These are phyloP conservation scores for Leiothrix lutea DNA, from an alignment of 2,113 vertebrate genomes.

Conservation along the genomic window DNA sequence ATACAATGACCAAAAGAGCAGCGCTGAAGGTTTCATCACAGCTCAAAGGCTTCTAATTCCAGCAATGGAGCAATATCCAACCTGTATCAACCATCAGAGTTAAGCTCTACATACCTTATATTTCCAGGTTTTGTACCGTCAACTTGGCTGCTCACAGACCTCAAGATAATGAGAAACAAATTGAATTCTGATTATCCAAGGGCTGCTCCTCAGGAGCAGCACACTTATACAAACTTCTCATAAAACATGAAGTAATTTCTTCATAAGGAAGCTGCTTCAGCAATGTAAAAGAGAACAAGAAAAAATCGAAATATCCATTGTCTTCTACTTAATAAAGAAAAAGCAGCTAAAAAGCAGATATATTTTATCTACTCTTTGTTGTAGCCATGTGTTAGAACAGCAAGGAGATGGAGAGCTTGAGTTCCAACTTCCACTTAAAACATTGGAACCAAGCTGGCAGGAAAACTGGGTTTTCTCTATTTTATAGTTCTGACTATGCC, in stretches of 20 bases:
- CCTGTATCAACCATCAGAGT: fast-evolving
- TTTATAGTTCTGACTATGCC: neutral
- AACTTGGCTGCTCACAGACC: too few species aligned
- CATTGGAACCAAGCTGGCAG: neutral
- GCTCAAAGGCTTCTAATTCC: neutral
- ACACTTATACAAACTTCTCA: neutral
- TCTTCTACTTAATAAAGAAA: neutral
- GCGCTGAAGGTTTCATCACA: neutral
- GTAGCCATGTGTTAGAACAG: neutral
- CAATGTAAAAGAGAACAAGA: neutral
- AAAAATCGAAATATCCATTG: neutral
- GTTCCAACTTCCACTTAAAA: neutral
- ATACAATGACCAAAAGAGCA: neutral
- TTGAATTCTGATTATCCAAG: neutral
- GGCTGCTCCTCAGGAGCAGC: neutral
- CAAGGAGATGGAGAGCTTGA: neutral
- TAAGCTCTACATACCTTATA: neutral
- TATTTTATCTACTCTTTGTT: fast-evolving
- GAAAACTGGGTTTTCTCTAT: neutral
- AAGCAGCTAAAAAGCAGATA: neutral
- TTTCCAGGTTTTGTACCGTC: neutral
- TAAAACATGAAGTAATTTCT: neutral
- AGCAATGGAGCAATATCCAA: neutral
- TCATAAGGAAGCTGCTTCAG: neutral
- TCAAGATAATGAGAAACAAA: neutral